phyloP scores from a whole-genome alignment of 2,113 vertebrate species.

The Ictalurus furcatus region DNA sequence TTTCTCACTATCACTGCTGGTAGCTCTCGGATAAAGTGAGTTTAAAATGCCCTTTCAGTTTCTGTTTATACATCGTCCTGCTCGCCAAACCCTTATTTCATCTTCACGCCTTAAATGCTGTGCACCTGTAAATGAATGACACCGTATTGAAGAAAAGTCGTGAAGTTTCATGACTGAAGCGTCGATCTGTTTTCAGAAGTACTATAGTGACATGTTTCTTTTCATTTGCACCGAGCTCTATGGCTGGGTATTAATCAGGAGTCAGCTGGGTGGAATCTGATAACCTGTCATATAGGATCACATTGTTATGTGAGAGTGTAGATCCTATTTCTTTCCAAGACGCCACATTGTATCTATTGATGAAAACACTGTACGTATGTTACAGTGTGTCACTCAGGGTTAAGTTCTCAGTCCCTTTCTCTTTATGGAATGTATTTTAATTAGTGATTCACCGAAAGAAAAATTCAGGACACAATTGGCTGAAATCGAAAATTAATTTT shows the following conservation, averaged over 20 bases:
- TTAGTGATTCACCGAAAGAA: too few species aligned
- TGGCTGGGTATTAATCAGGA: not conserved
- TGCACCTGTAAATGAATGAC: not conserved
- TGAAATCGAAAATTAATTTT: too few species aligned
- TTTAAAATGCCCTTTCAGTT: not conserved
- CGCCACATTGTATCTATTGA: not conserved
- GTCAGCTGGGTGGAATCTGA: not conserved
- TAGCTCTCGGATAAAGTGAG: not conserved
- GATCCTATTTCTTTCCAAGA: not conserved
- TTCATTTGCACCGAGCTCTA: not conserved
- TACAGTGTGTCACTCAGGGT: not conserved
- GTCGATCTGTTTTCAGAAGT: not conserved
- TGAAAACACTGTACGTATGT: not conserved
- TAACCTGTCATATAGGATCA: conserved; percentile 10
- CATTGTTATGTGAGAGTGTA: not conserved
- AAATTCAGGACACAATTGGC: too few species aligned
- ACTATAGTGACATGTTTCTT: not conserved
- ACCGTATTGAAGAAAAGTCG: not conserved
- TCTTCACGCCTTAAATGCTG: not conserved
- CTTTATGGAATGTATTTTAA: not conserved
- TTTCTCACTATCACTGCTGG: too few species aligned
- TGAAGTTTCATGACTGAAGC: not conserved
- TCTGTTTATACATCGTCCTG: not conserved
- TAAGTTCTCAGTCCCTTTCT: not conserved
- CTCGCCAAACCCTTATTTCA: not conserved